Evolutionary conservation across 2,888 invertebrate species (phyloP), one percentile per base, ranked within the genome.

Genomic region (Torymus aiolomorphi): DNA sequence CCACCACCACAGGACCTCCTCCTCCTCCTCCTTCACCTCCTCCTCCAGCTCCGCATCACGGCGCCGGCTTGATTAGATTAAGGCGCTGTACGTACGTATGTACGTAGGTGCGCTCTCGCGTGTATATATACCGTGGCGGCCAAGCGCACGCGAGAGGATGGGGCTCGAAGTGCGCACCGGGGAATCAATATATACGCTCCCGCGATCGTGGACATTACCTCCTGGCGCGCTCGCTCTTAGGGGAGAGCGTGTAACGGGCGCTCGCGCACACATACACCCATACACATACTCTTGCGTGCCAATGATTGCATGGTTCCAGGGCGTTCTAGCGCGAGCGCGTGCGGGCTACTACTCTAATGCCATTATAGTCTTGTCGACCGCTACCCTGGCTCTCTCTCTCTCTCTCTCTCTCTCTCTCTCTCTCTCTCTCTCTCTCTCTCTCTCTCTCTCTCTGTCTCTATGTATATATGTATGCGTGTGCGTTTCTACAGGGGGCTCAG

Each of bases 291-390:
- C 85, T 88, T 85, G 86, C 85, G 85, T 86, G 86, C 81, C 85
- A 83, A 84, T 87, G 86, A 88, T 88, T 86, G 86, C 86, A 85
- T 84, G 86, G 85, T 86, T 85, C 84, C 79, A 81, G 84, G 81
- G 84, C 84, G 82, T 85, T 85, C 84, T 86, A 84, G 83, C 84
- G 78, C 61, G 52, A 76, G 76, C 59, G 62, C 63, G 75, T 67
- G 67, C 59, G 66, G 31, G 54, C 78, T 83, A 83, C 81, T 82
- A 82, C 83, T 83, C 85, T 85, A 87, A 87, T 86, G 83, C 85
- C 82, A 86, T 86, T 85, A 85, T 82, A 78, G 61, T 72, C 80
- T 80, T 73, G 71, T 72, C 54, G 67, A 52, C 59, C 66, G 42
- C n/a, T 5, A 63, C 72, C 12, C 69, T 42, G 59, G 11, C 61